Percentiles rank a stretch among this genome's conserved stretches.
Conservation (phyloP, 1,140 invertebrate species). For the Panulirus ornatus region DNA sequence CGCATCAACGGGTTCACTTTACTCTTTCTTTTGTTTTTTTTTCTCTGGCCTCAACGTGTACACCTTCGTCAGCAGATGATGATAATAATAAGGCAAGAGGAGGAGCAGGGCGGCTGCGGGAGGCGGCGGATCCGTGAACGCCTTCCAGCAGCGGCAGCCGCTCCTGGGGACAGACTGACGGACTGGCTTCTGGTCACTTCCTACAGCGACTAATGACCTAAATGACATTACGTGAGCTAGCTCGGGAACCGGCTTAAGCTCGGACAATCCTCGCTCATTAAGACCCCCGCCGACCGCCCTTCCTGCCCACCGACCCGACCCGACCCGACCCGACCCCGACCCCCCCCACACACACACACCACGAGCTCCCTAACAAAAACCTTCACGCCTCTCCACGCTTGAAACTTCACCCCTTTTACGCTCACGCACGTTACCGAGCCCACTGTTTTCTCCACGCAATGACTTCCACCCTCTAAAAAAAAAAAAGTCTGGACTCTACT, state of each 20-base stretch:
- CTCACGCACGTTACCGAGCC: too few species aligned
- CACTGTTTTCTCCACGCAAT: not conserved
- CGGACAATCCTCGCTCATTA: slow-evolving; percentile 50
- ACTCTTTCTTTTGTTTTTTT: not conserved
- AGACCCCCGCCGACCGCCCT: not conserved
- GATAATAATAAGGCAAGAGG: not conserved
- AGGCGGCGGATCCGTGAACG: not conserved
- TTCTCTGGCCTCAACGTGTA: not conserved
- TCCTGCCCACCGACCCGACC: not conserved
- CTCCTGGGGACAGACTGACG: slow-evolving; percentile 28
- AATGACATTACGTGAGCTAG: slow-evolving; percentile 66
- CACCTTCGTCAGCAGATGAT: not conserved
- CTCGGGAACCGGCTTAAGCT: not conserved
- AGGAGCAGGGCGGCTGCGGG: not conserved
- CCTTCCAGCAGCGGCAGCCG: slow-evolving; percentile 17
- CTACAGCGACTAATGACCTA: slow-evolving; percentile 68
- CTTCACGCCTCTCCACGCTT: not conserved
- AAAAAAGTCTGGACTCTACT: too few species aligned
- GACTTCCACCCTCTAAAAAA: not conserved
- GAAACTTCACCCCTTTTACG: not conserved
- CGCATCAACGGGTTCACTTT: too few species aligned
- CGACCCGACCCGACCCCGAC: not conserved
- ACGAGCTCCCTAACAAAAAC: not conserved
- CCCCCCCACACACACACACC: not conserved
- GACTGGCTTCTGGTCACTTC: slow-evolving; percentile 65